These are phyloP conservation scores for Pelusios castaneus DNA, from an alignment of 2,113 vertebrate species.

Conservation along the genomic window DNA sequence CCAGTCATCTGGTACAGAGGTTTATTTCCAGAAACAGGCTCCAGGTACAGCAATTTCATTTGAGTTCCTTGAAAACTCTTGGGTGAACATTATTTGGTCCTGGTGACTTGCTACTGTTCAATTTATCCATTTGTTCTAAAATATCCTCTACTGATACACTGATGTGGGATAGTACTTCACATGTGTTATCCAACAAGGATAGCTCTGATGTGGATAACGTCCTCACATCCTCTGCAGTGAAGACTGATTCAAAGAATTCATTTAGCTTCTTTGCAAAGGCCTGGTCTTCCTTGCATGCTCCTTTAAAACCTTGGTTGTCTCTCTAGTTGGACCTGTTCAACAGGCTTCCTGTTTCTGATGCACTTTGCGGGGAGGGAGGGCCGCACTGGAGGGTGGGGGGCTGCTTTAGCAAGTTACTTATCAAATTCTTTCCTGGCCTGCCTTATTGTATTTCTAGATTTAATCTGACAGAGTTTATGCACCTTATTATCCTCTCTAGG, in stretches of 20 bases:
- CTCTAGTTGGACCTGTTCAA: too few relatives aligned
- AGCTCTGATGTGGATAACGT: not conserved
- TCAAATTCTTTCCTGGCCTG: not conserved
- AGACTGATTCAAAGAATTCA: not conserved
- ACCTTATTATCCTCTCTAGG: not conserved
- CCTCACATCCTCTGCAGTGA: not conserved
- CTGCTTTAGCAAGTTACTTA: too few relatives aligned
- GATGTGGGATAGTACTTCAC: not conserved
- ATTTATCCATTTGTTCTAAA: not conserved
- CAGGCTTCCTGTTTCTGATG: not conserved
- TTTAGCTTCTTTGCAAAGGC: not conserved
- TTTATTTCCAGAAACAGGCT: too few relatives aligned
- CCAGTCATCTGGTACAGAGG: too few relatives aligned
- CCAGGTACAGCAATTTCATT: too few relatives aligned
- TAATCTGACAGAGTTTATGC: not conserved
- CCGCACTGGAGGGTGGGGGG: too few relatives aligned
- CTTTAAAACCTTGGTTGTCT: not conserved
- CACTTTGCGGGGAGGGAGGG: too few relatives aligned
- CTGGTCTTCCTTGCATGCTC: not conserved
- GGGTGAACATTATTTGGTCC: not conserved
- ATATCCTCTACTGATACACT: not conserved
- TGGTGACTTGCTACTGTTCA: not conserved
- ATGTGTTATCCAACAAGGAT: not conserved
- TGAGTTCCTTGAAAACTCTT: not conserved
- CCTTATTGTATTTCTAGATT: not conserved